Base-by-base conservation (phyloP, 2,113 vertebrate genomes). In the Phaethon lepturus region DNA sequence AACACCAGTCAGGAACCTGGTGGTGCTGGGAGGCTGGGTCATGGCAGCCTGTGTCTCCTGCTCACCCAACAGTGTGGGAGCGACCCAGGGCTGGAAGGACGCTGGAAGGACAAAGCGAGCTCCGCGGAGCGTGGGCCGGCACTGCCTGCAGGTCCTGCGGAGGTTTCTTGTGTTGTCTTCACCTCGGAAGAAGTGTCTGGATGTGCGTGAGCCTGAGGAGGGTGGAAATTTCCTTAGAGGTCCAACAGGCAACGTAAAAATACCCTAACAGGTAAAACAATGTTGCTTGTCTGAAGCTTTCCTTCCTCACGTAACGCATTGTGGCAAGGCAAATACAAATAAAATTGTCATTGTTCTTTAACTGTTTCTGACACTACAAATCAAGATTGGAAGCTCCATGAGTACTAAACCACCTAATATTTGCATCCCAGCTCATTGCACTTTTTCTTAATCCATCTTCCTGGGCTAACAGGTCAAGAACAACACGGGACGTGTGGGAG, bases 101-200 rank as follows among this genome's bases (percentile, higher is more conserved):
- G 4, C 5, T 71, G 14, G 4, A 11, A 0, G 1, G 50, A 15
- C 45, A 76, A 66, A 69, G 35, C 0, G 2, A 66, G 5, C 6
- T n/a, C 38, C 74, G 42, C 26, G 12, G 13, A 45, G 8, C 17
- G 10, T 3, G 18, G 17, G 31, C 23, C 52, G 60, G 31, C 64
- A 60, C 17, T 24, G 23, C 50, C n/a, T 69, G 33, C 25, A 49
- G 55, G 17, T 74, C 15, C 45, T 71, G 10, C 6, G 20, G 18
- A 73, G 66, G 1, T 47, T 71, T 25, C 24, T 63, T 81, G 28
- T 15, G 22, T 56, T 55, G 7, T 28, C 35, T 44, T 76, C 66
- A 52, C 58, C 53, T 38, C 40, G 25, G 19, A 74, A 49, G 55
- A 64, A 35, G 14, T 9, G 2, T 74, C 25, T 67, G 38, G n/a